Evolutionary conservation across 2,113 vertebrate species (phyloP).

Genomic region (Taurulus bubalis): DNA sequence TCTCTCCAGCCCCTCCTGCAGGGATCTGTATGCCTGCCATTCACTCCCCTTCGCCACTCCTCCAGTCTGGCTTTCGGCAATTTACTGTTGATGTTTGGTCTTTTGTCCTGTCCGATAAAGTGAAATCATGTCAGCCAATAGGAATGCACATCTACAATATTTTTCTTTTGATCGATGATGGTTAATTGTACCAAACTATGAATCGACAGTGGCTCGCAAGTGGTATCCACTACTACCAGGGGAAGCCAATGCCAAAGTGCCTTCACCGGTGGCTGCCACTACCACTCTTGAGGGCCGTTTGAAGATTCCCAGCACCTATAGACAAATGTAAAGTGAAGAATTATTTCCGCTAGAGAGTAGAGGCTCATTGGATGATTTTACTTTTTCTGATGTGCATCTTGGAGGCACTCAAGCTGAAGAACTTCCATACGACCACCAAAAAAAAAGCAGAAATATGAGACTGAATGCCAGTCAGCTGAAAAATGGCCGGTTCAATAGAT

Average conservation of each 20-base stretch:
- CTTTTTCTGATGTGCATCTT: too few species aligned
- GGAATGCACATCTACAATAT: background rate
- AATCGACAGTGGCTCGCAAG: too few species aligned
- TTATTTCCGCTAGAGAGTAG: too few species aligned
- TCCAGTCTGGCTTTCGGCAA: constrained; percentile 7
- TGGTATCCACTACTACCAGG: too few species aligned
- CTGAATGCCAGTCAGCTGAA: too few species aligned
- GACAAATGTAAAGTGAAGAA: background rate
- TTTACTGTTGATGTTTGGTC: constrained; percentile 17
- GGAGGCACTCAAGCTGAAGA: too few species aligned
- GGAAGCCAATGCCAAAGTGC: too few species aligned
- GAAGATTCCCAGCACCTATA: background rate
- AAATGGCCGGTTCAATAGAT: too few species aligned
- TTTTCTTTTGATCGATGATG: background rate
- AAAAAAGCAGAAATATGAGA: too few species aligned
- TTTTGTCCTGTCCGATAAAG: constrained; percentile 2
- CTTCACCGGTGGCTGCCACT: too few species aligned
- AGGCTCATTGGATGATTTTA: background rate
- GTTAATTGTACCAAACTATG: background rate
- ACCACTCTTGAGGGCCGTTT: too few species aligned
- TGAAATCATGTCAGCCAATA: constrained; percentile 6
- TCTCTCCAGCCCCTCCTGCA: constrained; percentile 9
- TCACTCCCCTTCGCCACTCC: constrained; percentile 14
- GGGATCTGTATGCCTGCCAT: constrained; percentile 15
- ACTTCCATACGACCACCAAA: too few species aligned